Evolutionary conservation across 2,888 invertebrate species (phyloP).

Genomic region (Strigamia transsilvanica): DNA sequence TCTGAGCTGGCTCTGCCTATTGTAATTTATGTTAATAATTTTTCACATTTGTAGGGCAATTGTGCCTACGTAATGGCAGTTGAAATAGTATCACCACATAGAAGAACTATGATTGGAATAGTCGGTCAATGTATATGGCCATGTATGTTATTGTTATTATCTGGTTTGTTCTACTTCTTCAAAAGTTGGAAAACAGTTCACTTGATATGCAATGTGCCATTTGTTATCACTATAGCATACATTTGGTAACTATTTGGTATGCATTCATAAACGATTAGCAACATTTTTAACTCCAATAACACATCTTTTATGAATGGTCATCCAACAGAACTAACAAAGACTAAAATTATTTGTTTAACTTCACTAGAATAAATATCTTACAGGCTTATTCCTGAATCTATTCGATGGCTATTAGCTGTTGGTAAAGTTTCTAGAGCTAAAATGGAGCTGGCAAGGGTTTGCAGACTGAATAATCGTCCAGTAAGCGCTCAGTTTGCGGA

Average conservation of each 20-base stretch:
- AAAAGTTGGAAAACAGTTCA: slow-evolving; percentile 68
- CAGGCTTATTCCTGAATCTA: slow-evolving; percentile 58
- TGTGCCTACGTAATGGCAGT: slow-evolving; percentile 67
- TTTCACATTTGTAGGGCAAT: background rate
- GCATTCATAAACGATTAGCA: no score
- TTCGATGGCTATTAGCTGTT: slow-evolving; percentile 56
- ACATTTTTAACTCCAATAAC: no score
- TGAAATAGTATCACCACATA: slow-evolving; percentile 66
- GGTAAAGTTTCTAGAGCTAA: background rate
- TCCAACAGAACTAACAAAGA: no score
- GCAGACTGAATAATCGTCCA: slow-evolving; percentile 18
- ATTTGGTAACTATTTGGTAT: slow-evolving; percentile 61
- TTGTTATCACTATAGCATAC: slow-evolving; percentile 65
- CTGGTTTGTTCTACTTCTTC: slow-evolving; percentile 65
- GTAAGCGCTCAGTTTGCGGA: background rate
- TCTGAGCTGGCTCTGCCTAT: no score
- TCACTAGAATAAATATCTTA: background rate
- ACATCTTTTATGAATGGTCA: no score
- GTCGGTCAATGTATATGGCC: slow-evolving; percentile 67
- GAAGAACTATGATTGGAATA: slow-evolving; percentile 66
- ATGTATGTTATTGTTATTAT: slow-evolving; percentile 65
- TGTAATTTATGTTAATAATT: no score
- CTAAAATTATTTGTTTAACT: background rate
- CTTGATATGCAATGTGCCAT: slow-evolving; percentile 66
- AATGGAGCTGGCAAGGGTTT: background rate